These are phyloP conservation scores for Bryconaethiops microstoma DNA, from an alignment of 2,797 vertebrate genomes.

Conservation along the genomic window DNA sequence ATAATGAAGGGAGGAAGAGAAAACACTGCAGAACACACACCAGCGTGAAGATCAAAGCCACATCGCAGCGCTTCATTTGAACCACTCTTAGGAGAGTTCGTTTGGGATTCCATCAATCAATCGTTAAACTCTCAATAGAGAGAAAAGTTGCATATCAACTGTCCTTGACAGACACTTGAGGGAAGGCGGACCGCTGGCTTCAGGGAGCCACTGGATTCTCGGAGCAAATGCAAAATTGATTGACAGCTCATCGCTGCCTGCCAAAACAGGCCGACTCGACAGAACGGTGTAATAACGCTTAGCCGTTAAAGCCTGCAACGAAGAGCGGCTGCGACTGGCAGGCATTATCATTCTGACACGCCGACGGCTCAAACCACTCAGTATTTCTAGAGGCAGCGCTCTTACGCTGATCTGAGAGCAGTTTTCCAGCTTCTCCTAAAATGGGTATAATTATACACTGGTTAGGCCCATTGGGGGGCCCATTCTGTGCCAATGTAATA, in stretches of 20 bases:
- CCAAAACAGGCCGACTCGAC: conserved; percentile 24
- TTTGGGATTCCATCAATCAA: conserved; percentile 56
- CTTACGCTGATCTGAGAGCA: neutral
- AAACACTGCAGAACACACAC: conserved; percentile 66
- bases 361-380: conserved; percentile 5
- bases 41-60: conserved; percentile 73
- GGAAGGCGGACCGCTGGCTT: neutral
- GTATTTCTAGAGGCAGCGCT: neutral
- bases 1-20: conserved; percentile 72
- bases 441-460: conserved; percentile 18
- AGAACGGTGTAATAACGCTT: conserved; percentile 33
- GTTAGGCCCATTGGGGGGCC: conserved; percentile 4
- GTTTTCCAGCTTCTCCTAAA: conserved; percentile 22
- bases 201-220: conserved; percentile 7
- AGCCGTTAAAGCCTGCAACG: conserved; percentile 7
- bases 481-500: conserved; percentile 31
- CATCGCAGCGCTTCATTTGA: conserved; percentile 68
- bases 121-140: conserved; percentile 20
- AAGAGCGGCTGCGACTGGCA: conserved; percentile 7
- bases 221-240: conserved; percentile 1
- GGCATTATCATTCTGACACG: conserved; percentile 33
- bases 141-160: neutral
- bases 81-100: conserved; percentile 65
- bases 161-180: conserved; percentile 1
- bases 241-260: conserved; percentile 28